Base-by-base conservation (phyloP, 2,797 vertebrate species). In the Helarctos malayanus region DNA sequence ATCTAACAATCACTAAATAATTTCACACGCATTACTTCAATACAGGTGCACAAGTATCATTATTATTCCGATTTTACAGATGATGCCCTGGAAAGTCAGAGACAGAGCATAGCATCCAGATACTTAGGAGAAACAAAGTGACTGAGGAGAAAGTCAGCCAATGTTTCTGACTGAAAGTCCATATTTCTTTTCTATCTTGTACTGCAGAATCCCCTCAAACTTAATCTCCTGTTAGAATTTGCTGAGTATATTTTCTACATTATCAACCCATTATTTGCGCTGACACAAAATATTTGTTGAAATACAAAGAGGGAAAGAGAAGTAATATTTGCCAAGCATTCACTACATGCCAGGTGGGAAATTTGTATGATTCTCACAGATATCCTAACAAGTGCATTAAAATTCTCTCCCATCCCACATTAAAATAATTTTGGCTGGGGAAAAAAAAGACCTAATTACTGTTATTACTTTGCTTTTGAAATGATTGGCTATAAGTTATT, bases 381-480 rank as follows among this genome's bases (percentile, higher is more conserved):
- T 81, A 83, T 89, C 35, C 38, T 93, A 85, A 61, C 9, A 68
- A 61, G 18, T 63, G 4, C 32, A 95, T 35, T 84, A 94, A 92
- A 87, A 90, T 81, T 91, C 41, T 84, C 2, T 86, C 11, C 41
- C 19, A 81, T 75, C 4, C 38, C 73, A 63, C 8, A 84, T 54
- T 71, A 90, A 76, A 84, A 84, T 49, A 69, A 38, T 15, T 89
- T 71, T 69, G n/a, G 35, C 73, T 95, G 32, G 21, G 23, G 29
- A 56, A 69, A 76, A 89, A 68, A 65, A 27, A 61, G 23, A 80
- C 15, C 73, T 19, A 90, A 78, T 88, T 87, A 83, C 18, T 92
- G 41, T 81, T 81, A 69, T 85, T 11, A 25, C 15, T 49, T 95
- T 78, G 41, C 47, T 96, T 86, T 89, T 82, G 32, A 95, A 92